Conservation (phyloP, 2,888 invertebrate species). For the Xestia rhomboidea region DNA sequence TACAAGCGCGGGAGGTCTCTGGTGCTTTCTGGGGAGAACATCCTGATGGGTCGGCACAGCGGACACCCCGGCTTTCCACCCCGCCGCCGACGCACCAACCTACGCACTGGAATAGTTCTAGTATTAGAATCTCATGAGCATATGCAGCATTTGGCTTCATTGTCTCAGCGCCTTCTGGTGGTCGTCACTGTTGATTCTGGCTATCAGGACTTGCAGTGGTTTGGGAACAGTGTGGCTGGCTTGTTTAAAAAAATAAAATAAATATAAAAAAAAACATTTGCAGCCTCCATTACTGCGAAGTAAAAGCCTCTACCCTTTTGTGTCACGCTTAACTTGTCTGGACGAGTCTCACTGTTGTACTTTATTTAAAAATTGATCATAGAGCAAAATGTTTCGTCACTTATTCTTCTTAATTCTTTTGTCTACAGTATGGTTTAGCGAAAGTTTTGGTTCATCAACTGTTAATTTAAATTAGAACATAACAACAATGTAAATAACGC, state of each 20-base stretch:
- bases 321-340: too few species aligned
- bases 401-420: not conserved
- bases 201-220: too few species aligned
- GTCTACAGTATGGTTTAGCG: not conserved
- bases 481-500: not conserved
- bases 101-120: slow-evolving; percentile 91
- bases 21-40: slow-evolving; percentile 91
- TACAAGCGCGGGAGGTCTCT: slow-evolving; percentile 92
- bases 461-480: not conserved
- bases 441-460: not conserved
- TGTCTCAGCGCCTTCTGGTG: not conserved
- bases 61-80: slow-evolving; percentile 92
- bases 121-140: not conserved
- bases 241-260: too few species aligned
- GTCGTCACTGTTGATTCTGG: too few species aligned
- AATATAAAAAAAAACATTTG: too few species aligned
- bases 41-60: slow-evolving; percentile 92
- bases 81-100: slow-evolving; percentile 94
- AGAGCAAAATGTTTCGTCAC: not conserved
- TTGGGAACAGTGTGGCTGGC: too few species aligned
- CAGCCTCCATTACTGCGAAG: too few species aligned
- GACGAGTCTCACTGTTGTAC: too few species aligned
- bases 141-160: not conserved
- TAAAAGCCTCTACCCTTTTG: too few species aligned
- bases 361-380: too few species aligned